These are phyloP conservation scores for Callospermophilus lateralis DNA, from an alignment of 2,113 vertebrate species.

Conservation along the genomic window DNA sequence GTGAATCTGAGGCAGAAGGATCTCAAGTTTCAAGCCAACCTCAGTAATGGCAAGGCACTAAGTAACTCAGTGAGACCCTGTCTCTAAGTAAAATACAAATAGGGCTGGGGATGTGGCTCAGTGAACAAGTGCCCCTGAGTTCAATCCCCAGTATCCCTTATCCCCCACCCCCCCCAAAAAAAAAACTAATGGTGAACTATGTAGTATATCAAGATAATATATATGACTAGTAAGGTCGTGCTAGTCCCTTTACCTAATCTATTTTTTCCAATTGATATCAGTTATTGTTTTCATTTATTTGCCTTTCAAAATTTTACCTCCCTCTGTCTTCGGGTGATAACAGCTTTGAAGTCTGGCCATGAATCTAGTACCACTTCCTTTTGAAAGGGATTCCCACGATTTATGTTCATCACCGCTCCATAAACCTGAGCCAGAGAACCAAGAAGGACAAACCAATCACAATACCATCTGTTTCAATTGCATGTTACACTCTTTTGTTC, in stretches of 20 bases:
- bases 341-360: slow-evolving; percentile 89
- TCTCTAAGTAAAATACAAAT: too few relatives aligned
- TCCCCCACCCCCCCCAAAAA: too few relatives aligned
- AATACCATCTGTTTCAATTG: neutral
- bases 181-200: neutral
- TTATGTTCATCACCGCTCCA: slow-evolving; percentile 86
- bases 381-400: slow-evolving; percentile 86
- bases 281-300: neutral
- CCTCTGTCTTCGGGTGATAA: slow-evolving; percentile 85
- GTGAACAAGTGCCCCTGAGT: too few relatives aligned
- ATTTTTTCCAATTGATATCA: neutral
- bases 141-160: too few relatives aligned
- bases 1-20: too few relatives aligned
- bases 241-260: neutral
- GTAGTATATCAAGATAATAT: neutral
- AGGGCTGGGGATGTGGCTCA: too few relatives aligned
- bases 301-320: slow-evolving; percentile 75
- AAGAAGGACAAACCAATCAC: neutral
- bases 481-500: neutral
- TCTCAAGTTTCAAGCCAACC: too few relatives aligned
- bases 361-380: slow-evolving; percentile 87
- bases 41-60: too few relatives aligned
- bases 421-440: slow-evolving; percentile 79
- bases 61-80: too few relatives aligned
- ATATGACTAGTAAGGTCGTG: neutral